phyloP scores from a whole-genome alignment of 2,888 invertebrate species.

The Phortica magna region DNA sequence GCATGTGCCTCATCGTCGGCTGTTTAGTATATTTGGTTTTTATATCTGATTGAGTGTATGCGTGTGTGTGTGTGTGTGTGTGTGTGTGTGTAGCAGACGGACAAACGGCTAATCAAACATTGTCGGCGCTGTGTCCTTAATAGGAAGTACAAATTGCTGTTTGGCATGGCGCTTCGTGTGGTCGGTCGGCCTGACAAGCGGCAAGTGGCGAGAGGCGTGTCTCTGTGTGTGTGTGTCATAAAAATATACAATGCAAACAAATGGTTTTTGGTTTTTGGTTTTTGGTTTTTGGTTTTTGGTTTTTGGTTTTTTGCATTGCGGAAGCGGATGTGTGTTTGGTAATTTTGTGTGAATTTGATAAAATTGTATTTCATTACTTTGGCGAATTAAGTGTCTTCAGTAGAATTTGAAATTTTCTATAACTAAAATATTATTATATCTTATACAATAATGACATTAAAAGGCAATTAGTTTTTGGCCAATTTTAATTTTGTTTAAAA shows the following conservation, averaged over 20 bases:
- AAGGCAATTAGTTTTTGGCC: neutral
- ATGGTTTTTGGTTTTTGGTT: too few species aligned
- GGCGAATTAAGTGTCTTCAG: too few species aligned
- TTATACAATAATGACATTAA: neutral
- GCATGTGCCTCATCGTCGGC: constrained; percentile 6
- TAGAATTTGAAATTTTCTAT: too few species aligned
- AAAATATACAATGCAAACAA: neutral
- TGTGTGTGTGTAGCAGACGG: constrained; percentile 1
- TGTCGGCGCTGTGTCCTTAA: neutral
- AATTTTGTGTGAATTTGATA: neutral
- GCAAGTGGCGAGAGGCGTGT: neutral
- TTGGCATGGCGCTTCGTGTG: neutral
- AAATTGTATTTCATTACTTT: too few species aligned
- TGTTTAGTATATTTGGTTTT: neutral
- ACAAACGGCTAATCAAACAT: constrained; percentile 30
- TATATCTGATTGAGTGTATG: neutral
- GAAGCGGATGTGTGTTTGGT: constrained; percentile 11
- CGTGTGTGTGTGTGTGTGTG: neutral
- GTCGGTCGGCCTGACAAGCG: neutral
- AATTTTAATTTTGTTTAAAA: neutral
- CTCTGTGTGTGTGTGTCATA: neutral
- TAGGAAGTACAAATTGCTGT: neutral
- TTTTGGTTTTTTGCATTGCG: too few species aligned
- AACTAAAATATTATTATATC: neutral
- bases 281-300: too few species aligned